Conservation (phyloP, 1,140 invertebrate species). For the Megalopta genalis region DNA sequence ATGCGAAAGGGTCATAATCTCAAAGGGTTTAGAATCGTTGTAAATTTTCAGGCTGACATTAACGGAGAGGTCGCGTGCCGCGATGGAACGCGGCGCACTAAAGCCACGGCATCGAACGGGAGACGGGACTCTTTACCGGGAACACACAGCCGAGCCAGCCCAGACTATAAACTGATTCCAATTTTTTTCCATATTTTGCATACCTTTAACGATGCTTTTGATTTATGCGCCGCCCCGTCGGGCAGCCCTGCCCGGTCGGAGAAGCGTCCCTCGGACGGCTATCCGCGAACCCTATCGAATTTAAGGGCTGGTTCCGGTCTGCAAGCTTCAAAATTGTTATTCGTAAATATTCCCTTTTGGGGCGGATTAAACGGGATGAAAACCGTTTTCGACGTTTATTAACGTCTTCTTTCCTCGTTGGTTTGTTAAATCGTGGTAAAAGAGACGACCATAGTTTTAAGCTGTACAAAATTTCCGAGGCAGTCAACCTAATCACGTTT, state of each 20-base stretch:
- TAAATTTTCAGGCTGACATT: conserved; percentile 47
- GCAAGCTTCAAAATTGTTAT: no score
- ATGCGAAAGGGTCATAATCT: conserved; percentile 36
- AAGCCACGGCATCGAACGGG: conserved; percentile 28
- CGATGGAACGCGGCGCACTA: conserved; percentile 20
- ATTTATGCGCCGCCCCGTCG: background rate
- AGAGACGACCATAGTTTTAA: no score
- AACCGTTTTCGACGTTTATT: no score
- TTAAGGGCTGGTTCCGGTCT: no score
- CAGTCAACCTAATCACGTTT: no score
- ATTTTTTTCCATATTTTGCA: background rate
- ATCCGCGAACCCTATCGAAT: background rate
- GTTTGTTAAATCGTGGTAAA: no score
- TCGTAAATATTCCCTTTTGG: no score
- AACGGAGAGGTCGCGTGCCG: conserved; percentile 48
- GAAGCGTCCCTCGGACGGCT: background rate
- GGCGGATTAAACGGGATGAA: no score
- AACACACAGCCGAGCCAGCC: background rate
- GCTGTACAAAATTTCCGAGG: no score
- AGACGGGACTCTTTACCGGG: conserved; percentile 8
- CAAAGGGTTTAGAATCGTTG: conserved; percentile 46
- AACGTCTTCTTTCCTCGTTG: no score
- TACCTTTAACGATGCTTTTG: background rate
- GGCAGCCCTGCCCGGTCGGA: background rate
- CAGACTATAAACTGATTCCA: conserved; percentile 6